Base-by-base conservation (phyloP, 2,797 vertebrate genomes). In the Apodemus agrarius region DNA sequence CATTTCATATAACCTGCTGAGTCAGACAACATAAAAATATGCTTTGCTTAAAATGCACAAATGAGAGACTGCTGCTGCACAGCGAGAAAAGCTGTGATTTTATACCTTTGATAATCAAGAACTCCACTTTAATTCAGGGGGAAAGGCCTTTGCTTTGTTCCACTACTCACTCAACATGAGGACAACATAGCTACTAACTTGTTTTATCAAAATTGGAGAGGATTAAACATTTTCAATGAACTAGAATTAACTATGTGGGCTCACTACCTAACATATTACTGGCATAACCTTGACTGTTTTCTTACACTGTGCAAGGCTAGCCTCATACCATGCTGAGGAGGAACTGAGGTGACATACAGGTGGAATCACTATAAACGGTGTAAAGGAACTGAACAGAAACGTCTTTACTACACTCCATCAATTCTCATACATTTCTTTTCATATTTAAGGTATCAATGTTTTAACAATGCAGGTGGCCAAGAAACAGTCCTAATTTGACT, bases 1-100 rank as follows among this genome's bases (percentile, higher is more conserved):
- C 78, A 94, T 88, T 95, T 97, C 84, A 91, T 34, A 74, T 69
- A 92, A 81, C 59, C 76, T 97, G 37, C 75, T 96, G 79, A 91
- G 69, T 95, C 92, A 94, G 78, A 94, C 81, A 49, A 93, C 37
- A 90, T 22, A 94, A 91, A 96, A 94, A 91, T 83, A 91, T 26
- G 52, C 49, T 93, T 92, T 43, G 72, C 59, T 95, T 93, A 61
- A 95, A 90, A 72, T 76, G n/a, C 31, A 78, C 43, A 52, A 49
- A 91, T 76, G 86, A 90, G n/a, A 94, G 65, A 89, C 61, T 89
- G 49, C n/a, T 84, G 3, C 17, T 93, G 85, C 59, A 92, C 6
- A 63, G 61, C 16, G 81, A 96, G 21, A 93, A 85, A 21, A 80
- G 29, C 6, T 85, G 4, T 91, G 87, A 83, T 90, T 63, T 91